Evolutionary conservation across 2,113 vertebrate genomes (phyloP).

Genomic region (Entosphenus tridentatus): DNA sequence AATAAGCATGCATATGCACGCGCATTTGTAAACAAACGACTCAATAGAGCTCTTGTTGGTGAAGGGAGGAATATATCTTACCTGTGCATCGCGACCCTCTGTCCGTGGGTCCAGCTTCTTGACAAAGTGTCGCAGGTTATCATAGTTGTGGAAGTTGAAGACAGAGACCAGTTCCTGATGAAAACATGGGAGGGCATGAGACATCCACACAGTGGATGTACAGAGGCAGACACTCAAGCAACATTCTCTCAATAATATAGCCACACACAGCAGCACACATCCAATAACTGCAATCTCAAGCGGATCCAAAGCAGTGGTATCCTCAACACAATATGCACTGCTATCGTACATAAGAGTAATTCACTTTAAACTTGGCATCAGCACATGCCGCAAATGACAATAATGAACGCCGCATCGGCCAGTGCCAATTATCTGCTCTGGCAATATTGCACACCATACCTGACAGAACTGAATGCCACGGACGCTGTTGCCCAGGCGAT

Average conservation of each 20-base stretch:
- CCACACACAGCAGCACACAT: too few relatives aligned
- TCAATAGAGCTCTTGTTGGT: too few relatives aligned
- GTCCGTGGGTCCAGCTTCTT: conserved; percentile 94
- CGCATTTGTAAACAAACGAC: too few relatives aligned
- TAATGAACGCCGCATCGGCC: too few relatives aligned
- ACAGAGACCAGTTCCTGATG: conserved; percentile 73
- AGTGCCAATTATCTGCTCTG: too few relatives aligned
- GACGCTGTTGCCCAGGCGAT: conserved; percentile 95
- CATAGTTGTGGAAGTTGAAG: conserved; percentile 97
- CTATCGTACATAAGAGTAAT: too few relatives aligned
- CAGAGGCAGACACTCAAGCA: neutral
- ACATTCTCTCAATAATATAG: neutral
- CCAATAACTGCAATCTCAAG: neutral
- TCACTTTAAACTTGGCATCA: too few relatives aligned
- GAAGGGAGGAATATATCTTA: conserved; percentile 22
- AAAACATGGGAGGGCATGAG: conserved; percentile 5
- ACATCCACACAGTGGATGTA: neutral
- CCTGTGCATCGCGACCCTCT: conserved; percentile 91
- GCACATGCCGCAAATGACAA: too few relatives aligned
- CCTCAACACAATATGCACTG: neutral
- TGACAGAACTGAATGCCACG: conserved; percentile 95
- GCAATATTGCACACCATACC: conserved; percentile 20
- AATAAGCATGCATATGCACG: too few relatives aligned
- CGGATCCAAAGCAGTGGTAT: neutral
- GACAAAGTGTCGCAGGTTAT: conserved; percentile 90